These are phyloP conservation scores for Knipowitschia caucasica DNA, from an alignment of 2,797 vertebrate genomes.

Conservation along the genomic window DNA sequence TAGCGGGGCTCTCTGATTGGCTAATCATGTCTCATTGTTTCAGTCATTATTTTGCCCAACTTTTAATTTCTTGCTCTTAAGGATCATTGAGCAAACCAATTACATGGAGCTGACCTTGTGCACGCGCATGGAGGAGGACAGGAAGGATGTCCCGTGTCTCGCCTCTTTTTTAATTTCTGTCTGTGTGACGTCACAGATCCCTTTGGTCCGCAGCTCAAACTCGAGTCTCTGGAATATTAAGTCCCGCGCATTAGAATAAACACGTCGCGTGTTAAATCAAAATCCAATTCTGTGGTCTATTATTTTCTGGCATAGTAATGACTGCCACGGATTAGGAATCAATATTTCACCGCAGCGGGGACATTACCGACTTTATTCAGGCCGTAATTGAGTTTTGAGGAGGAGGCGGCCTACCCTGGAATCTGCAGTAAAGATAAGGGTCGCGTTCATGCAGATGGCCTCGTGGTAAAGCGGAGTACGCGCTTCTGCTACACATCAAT, in stretches of 20 bases:
- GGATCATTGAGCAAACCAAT: conserved; percentile 95
- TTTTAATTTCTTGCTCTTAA: conserved; percentile 95
- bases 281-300: conserved; percentile 78
- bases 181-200: conserved; percentile 40
- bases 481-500: conserved; percentile 30
- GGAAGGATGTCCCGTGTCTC: conserved; percentile 53
- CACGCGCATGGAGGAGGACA: conserved; percentile 69
- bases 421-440: conserved; percentile 71
- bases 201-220: conserved; percentile 40
- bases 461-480: conserved; percentile 25
- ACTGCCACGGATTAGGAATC: conserved; percentile 75
- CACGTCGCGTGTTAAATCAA: conserved; percentile 75
- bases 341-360: conserved; percentile 75
- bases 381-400: conserved; percentile 73
- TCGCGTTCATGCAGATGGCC: conserved; percentile 38
- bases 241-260: conserved; percentile 71
- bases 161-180: conserved; percentile 37
- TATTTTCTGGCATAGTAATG: conserved; percentile 77
- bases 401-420: conserved; percentile 61
- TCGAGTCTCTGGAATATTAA: conserved; percentile 71
- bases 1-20: conserved; percentile 78
- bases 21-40: conserved; percentile 90
- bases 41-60: conserved; percentile 91
- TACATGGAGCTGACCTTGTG: conserved; percentile 90
- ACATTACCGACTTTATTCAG: conserved; percentile 74